Evolutionary conservation across 2,113 vertebrate species (phyloP).

Genomic region (Pagrus major): DNA sequence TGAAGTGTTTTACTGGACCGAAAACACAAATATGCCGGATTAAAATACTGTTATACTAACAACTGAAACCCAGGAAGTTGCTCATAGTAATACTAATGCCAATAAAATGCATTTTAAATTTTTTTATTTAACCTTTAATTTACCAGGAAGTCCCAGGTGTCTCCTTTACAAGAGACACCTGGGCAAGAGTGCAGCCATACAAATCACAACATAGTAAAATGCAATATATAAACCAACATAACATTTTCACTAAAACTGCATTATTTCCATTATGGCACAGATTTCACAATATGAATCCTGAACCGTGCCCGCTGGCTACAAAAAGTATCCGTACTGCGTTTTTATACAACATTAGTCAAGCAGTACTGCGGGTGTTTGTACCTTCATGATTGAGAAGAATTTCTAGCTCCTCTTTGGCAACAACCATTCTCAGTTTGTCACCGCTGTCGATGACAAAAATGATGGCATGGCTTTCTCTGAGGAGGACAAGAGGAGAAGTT

Average conservation of each 20-base stretch:
- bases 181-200: too few species aligned
- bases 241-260: neutral
- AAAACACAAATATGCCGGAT: neutral
- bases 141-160: too few species aligned
- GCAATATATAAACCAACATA: too few species aligned
- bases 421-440: conserved; percentile 97
- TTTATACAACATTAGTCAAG: neutral
- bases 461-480: conserved; percentile 96
- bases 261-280: neutral
- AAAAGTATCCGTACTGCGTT: neutral
- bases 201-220: too few species aligned
- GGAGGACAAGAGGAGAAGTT: conserved; percentile 41
- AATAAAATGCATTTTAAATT: too few species aligned
- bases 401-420: conserved; percentile 97
- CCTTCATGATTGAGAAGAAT: conserved; percentile 96
- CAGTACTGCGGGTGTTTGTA: conserved; percentile 58
- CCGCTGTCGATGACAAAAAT: conserved; percentile 99
- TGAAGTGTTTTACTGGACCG: too few species aligned
- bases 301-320: neutral
- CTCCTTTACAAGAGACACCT: too few species aligned
- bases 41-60: neutral
- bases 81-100: neutral
- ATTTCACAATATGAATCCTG: neutral
- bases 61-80: neutral
- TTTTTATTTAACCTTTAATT: too few species aligned